Evolutionary conservation across 2,113 vertebrate genomes (phyloP), one percentile per base, ranked within the genome.

Genomic region (Nestor notabilis): DNA sequence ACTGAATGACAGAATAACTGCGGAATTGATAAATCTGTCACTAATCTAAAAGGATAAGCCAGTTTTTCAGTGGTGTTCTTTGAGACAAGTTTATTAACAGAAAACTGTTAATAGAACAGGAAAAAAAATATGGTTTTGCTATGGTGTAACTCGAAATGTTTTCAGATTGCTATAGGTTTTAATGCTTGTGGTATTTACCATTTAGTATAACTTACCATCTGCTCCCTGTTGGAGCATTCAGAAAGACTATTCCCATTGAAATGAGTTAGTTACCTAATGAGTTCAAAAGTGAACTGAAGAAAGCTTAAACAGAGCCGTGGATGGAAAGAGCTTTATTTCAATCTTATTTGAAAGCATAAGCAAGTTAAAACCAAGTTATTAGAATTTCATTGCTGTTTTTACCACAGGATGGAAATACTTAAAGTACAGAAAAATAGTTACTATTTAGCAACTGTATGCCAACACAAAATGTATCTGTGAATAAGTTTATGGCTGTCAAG

Each of bases 401-500:
- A 27, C 9, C 6, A 10, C 1, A 1, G 33, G 18, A 13, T 1
- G 1, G 35, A 28, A 16, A 39, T 69, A 72, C 56, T 58, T 66
- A 23, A 83, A 63, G 13, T 13, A 41, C 9, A 65, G 68, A 71
- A 71, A 69, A 41, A 13, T 23, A 3, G 0, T 65, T 85, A 9
- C 11, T 89, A 2, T 65, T 93, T 80, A 18, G 2, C 17, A 76
- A 24, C 28, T 39, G 8, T 47, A 15, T 11, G 43, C 10, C 1
- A 41, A 35, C 20, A 68, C 11, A 41, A 66, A 66, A 33, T 39
- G 3, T 9, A 55, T 37, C 6, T 58, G 8, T 39, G 13, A 29
- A 17, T 47, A 70, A 50, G 2, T 52, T 39, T 37, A 12, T 74
- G 8, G 12, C 8, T 79, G 11, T 77, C n/a, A 72, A 56, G 11